These are phyloP conservation scores for Drusus annulatus DNA, from an alignment of 1,140 invertebrate genomes.

Conservation along the genomic window DNA sequence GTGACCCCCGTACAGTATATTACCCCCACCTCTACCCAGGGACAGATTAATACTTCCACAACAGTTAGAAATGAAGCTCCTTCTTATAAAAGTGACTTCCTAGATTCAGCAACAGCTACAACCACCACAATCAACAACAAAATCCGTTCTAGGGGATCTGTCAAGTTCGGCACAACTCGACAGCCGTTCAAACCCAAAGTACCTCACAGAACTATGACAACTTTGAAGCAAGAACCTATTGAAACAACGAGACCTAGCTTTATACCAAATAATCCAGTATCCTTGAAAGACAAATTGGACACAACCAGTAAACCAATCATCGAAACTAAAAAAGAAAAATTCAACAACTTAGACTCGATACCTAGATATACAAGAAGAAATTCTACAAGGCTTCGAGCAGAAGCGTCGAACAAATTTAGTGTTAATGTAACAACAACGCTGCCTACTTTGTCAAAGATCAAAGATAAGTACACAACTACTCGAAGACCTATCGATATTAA, in stretches of 20 bases:
- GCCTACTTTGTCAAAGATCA: neutral
- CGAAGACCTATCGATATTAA: neutral
- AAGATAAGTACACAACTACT: slow-evolving; percentile 5
- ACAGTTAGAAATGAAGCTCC: slow-evolving; percentile 2
- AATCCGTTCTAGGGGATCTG: slow-evolving; percentile 51
- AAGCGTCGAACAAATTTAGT: slow-evolving; percentile 27
- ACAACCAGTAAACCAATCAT: neutral
- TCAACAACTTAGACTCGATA: neutral
- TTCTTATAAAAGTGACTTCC: too few species aligned
- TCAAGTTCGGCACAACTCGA: slow-evolving; percentile 54
- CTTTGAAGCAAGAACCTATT: slow-evolving; percentile 1
- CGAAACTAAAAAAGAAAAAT: neutral
- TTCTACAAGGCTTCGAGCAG: slow-evolving; percentile 6
- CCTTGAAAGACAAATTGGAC: neutral
- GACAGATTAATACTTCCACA: neutral
- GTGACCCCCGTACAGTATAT: neutral
- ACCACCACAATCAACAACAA: slow-evolving; percentile 35
- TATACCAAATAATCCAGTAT: neutral
- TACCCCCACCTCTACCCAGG: slow-evolving; percentile 19
- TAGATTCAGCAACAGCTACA: neutral
- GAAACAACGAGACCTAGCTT: neutral
- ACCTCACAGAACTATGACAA: slow-evolving; percentile 44
- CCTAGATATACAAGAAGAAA: slow-evolving; percentile 25
- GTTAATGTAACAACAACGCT: slow-evolving; percentile 15
- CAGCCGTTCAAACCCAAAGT: slow-evolving; percentile 54